Conservation (phyloP, 2,888 invertebrate species). For the Philopedon plagiatum region DNA sequence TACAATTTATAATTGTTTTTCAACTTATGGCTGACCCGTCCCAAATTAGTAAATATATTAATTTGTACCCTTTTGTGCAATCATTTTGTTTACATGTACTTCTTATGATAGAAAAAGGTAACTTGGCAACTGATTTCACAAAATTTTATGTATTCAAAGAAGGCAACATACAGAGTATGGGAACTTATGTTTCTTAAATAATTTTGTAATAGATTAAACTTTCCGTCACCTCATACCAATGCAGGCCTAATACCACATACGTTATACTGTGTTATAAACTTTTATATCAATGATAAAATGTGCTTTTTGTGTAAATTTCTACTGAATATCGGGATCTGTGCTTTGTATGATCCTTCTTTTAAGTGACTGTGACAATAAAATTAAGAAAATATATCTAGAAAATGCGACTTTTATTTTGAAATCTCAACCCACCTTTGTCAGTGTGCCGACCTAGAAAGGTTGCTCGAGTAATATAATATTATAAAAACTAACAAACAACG, state of each 20-base stretch:
- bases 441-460: no score
- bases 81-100: neutral
- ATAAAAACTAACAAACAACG: no score
- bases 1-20: neutral
- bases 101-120: slow-evolving; percentile 6
- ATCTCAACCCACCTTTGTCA: no score
- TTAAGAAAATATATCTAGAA: slow-evolving; percentile 60
- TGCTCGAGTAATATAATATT: no score
- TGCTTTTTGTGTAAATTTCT: neutral
- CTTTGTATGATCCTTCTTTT: slow-evolving; percentile 15
- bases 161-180: neutral
- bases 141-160: slow-evolving; percentile 14
- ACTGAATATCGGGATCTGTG: neutral
- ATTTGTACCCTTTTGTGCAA: neutral
- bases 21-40: slow-evolving; percentile 6
- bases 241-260: no score
- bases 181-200: neutral
- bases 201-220: neutral
- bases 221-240: no score
- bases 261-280: no score
- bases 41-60: neutral
- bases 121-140: neutral
- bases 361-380: slow-evolving; percentile 69
- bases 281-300: no score
- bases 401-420: slow-evolving; percentile 39